Evolutionary conservation across 2,888 invertebrate genomes (phyloP).

Genomic region (Andrena dorsata): DNA sequence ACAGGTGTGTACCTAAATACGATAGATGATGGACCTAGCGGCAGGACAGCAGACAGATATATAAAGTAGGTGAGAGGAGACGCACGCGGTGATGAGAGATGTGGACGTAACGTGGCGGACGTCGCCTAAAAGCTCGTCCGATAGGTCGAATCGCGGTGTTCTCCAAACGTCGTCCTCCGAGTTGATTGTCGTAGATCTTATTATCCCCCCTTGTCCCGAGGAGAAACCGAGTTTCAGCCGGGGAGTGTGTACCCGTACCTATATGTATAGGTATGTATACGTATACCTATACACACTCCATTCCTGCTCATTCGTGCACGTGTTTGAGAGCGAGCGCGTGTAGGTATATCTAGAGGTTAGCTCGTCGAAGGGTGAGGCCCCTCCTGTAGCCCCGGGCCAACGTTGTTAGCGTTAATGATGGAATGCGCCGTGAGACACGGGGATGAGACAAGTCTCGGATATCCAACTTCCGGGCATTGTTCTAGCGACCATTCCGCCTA

Average conservation of each 20-base stretch:
- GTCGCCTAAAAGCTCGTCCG: conserved; percentile 78
- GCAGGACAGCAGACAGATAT: background rate
- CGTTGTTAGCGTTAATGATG: conserved; percentile 83
- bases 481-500: background rate
- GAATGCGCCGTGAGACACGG: conserved; percentile 76
- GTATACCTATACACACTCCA: conserved; percentile 34
- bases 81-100: conserved; percentile 54
- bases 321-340: conserved; percentile 38
- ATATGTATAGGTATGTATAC: too few species aligned
- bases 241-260: conserved; percentile 40
- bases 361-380: conserved; percentile 62
- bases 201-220: conserved; percentile 80
- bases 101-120: conserved; percentile 81
- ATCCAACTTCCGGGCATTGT: conserved; percentile 11
- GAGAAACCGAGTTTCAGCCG: conserved; percentile 66
- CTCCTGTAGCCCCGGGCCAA: conserved; percentile 78
- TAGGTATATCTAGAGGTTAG: conserved; percentile 59
- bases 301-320: conserved; percentile 50
- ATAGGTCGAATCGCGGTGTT: conserved; percentile 75
- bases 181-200: conserved; percentile 84
- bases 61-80: background rate
- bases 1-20: background rate
- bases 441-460: conserved; percentile 50
- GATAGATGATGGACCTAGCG: background rate
- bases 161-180: conserved; percentile 70